Evolutionary conservation across 1,140 invertebrate species (phyloP), one percentile per base, ranked within the genome.

Genomic region (Scaptomyza hsui): DNA sequence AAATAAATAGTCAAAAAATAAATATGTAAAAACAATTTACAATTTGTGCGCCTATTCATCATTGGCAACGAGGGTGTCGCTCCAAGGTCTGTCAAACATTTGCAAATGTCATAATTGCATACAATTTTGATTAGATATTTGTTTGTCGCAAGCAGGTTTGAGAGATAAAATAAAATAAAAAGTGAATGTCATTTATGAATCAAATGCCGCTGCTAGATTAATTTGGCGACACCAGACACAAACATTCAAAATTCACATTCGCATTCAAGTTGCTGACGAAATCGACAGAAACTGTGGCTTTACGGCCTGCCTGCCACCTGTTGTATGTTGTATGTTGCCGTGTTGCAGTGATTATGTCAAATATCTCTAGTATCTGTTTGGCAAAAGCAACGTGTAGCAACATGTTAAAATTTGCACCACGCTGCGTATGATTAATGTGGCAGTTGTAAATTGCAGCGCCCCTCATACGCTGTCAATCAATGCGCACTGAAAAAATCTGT

Each of bases 371-470:
- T 67, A 59, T 59, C 32, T 21, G 55, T 47, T 67, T 48, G 56
- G 16, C 13, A 37, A 39, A 39, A 26, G 44, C 18, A 44, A 52
- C 53, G 37, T 65, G 47, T 60, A 70, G 44, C 49, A 37, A 64
- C 52, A 45, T 71, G 68, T 59, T 65, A 13, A 56, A 71, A 65
- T 65, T 71, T 71, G 68, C 68, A 71, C 61, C 62, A 71, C 68
- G 68, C 68, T 71, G 68, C 68, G 68, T 72, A 68, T 68, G 70
- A 72, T 72, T 72, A 72, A 72, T 72, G 64, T 69, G 56, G 15
- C 70, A 68, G 63, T 65, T 71, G 68, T 52, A 57, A 71, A 45
- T 64, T 64, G 49, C 49, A 48, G 21, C 37, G 24, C 60, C 21
- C 60, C 60, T 44, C 10, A 24, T n/a, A 42, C 39, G 24, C 45